A percentile compares a stretch with the other conserved stretches of the same genome.
Evolutionary conservation across 2,797 vertebrate genomes (phyloP).

Genomic region (Aplochiton taeniatus): DNA sequence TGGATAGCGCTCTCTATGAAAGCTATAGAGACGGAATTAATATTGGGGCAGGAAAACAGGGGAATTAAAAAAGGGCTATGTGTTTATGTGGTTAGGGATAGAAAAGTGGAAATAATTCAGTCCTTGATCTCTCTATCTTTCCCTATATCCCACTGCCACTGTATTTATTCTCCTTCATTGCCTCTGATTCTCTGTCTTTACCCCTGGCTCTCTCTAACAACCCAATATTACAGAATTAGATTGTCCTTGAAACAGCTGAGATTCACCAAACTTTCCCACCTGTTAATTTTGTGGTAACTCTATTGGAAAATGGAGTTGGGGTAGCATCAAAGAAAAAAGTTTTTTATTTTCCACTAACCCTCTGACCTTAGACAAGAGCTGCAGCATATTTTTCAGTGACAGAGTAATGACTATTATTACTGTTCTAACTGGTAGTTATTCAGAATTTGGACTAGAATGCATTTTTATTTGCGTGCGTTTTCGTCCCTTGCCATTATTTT

Average conservation of each 20-base stretch:
- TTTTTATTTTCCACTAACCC: slow-evolving; percentile 3
- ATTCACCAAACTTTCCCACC: not conserved
- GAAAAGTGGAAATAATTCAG: no score
- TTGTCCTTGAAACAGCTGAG: slow-evolving; percentile 7
- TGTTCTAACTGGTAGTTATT: no score
- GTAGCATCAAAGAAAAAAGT: no score
- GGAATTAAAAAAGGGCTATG: no score
- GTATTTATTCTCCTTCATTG: not conserved
- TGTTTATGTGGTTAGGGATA: no score
- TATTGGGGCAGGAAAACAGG: not conserved
- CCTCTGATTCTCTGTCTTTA: not conserved
- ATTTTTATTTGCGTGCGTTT: not conserved
- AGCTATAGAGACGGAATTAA: not conserved
- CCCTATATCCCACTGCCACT: no score
- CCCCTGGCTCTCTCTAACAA: not conserved
- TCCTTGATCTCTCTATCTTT: not conserved
- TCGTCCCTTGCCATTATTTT: not conserved
- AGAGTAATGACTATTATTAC: no score
- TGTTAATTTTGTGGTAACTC: not conserved
- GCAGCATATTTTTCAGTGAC: no score
- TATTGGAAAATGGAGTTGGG: not conserved
- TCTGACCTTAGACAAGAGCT: not conserved
- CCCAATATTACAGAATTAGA: slow-evolving; percentile 3
- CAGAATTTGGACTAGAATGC: no score
- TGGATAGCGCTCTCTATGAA: not conserved